Percentiles rank a stretch among this genome's conserved stretches.
These are phyloP conservation scores for Cephalopterus ornatus DNA, from an alignment of 2,113 vertebrate species.

Conservation along the genomic window DNA sequence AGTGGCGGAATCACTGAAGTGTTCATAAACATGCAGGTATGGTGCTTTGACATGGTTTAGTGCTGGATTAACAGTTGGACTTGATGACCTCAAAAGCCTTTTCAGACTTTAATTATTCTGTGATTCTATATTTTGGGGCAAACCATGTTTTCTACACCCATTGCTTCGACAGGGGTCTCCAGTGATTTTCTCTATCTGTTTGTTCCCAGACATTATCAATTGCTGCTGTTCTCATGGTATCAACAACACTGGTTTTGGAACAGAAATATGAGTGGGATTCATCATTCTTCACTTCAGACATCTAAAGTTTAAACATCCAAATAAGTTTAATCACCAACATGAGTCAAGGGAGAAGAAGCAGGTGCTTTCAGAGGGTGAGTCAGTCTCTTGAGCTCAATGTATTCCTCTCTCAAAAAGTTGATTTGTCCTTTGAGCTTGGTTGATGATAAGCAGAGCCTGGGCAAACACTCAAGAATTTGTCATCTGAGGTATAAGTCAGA, in stretches of 20 bases:
- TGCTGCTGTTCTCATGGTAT: neutral
- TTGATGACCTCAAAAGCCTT: neutral
- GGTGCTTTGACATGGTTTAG: neutral
- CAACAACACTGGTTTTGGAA: neutral
- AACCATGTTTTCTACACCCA: neutral
- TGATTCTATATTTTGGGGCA: neutral
- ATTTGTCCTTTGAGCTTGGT: neutral
- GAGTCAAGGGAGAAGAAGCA: neutral
- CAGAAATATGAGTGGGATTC: neutral
- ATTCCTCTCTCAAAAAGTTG: neutral
- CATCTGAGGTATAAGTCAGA: no score
- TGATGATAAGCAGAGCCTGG: neutral
- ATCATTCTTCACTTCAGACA: neutral
- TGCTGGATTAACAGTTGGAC: neutral
- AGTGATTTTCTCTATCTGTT: neutral
- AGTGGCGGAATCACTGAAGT: neutral
- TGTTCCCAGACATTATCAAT: neutral
- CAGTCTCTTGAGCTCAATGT: neutral
- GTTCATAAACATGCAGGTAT: neutral
- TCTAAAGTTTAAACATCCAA: neutral
- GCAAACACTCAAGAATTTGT: neutral
- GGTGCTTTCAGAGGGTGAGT: neutral
- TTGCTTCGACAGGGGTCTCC: neutral
- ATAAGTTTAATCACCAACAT: neutral
- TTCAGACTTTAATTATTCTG: neutral